Evolutionary conservation across 1,140 invertebrate genomes (phyloP).

Genomic region (Atta colombica): DNA sequence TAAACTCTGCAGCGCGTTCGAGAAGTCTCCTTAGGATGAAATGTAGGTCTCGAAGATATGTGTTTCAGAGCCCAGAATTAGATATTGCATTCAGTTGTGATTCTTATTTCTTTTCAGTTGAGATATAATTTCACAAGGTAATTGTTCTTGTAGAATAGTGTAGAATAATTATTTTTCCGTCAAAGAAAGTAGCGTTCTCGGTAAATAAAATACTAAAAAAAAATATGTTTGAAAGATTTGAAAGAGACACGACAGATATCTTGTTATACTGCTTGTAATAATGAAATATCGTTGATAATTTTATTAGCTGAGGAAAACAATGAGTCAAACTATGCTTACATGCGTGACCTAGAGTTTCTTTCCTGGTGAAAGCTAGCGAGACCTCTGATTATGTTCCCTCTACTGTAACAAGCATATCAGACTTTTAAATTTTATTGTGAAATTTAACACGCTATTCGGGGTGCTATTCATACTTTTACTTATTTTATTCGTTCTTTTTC

Average conservation of each 20-base stretch:
- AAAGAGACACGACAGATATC: not conserved
- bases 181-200: not conserved
- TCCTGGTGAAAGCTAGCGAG: conserved; percentile 84
- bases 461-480: conserved; percentile 2
- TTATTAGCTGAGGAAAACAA: conserved; percentile 63
- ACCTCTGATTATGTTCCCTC: conserved; percentile 78
- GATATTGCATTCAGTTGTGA: not conserved
- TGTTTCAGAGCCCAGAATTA: not conserved
- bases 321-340: conserved; percentile 81
- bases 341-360: conserved; percentile 84
- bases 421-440: conserved; percentile 53
- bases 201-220: not conserved
- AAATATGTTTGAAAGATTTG: not conserved
- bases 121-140: not conserved
- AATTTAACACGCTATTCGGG: conserved; percentile 17
- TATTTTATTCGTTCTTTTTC: conserved; percentile 1
- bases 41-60: not conserved
- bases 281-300: conserved; percentile 40
- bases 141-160: not conserved
- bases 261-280: not conserved
- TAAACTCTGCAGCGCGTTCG: not conserved
- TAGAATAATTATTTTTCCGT: not conserved
- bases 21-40: not conserved
- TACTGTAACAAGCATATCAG: conserved; percentile 75
- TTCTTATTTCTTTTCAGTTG: not conserved